A percentile compares a stretch with the other conserved stretches of the same genome.
Conservation (phyloP, 2,888 invertebrate species). For the Poecilus cupreus region DNA sequence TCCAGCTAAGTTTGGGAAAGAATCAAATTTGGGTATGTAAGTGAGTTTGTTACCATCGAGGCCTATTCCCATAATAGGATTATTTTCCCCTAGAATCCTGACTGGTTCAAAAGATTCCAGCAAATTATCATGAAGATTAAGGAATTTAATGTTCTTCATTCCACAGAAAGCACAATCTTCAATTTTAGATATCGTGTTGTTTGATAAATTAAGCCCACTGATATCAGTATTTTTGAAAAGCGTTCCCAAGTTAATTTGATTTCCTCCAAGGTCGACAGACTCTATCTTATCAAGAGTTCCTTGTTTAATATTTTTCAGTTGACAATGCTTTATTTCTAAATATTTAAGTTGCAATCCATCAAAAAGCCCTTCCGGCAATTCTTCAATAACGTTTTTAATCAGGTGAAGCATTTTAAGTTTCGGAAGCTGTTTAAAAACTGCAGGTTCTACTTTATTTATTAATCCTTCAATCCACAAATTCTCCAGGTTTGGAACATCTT, state of each 20-base stretch:
- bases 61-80: background rate
- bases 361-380: slow-evolving; percentile 31
- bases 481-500: slow-evolving; percentile 16
- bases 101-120: slow-evolving; percentile 16
- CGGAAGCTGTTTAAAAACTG: background rate
- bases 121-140: slow-evolving; percentile 5
- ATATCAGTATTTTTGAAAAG: slow-evolving; percentile 22
- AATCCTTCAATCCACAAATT: background rate
- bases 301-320: background rate
- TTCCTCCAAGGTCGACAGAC: background rate
- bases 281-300: background rate
- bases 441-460: background rate
- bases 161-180: slow-evolving; percentile 31
- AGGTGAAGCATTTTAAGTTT: background rate
- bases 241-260: background rate
- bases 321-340: background rate
- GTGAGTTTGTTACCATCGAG: slow-evolving; percentile 28
- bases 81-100: background rate
- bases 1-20: background rate
- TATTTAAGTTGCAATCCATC: background rate
- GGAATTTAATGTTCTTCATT: background rate
- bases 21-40: background rate
- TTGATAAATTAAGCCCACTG: background rate
- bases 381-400: slow-evolving; percentile 12
- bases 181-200: slow-evolving; percentile 4